Base-by-base conservation (phyloP, 2,888 invertebrate species). In the Tiliacea aurago region DNA sequence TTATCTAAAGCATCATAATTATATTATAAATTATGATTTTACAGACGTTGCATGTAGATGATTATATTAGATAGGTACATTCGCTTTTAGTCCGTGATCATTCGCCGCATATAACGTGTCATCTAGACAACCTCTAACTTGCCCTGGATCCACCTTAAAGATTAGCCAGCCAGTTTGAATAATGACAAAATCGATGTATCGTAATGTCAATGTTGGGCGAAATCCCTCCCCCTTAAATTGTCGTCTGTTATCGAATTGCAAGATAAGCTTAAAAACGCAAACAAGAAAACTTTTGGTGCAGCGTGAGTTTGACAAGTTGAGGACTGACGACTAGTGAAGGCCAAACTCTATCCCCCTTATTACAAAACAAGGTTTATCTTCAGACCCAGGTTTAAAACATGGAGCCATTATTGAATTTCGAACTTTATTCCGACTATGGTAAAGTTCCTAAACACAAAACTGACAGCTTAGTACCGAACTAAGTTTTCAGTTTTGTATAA, bases 101-200 rank as follows among this genome's bases (percentile, higher is more conserved):
- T 15, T 67, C 33, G 7, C 51, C 43, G 10, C 18, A 33, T 1
- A 45, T 9, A 51, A 18, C 33, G 2, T 33, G 47, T 37, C 58
- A n/a, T 67, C 58, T 15, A 58, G n/a, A 13, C 49, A 43, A 51
- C 78, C 58, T 74, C 43, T 77, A 77, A 33, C 33, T n/a, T 37
- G 18, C 41, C 33, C 11, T 56, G 65, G 10, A 65, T 20, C 4
- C 7, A 28, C 47, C 41, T 41, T 61, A 55, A 61, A 72, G 80
- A 73, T 65, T 80, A 77, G 49, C 4, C 37, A 45, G 11, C 6
- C 43, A 23, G 59, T 70, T 58, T 69, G 6, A 59, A 53, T 67
- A 49, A 47, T 69, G 53, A 69, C 23, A 37, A 62, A 62, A 76
- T 45, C 62, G 15, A 55, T 78, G 45, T 70, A 18, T 7, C 7